These are phyloP conservation scores for Myotis daubentonii DNA, from an alignment of 2,797 vertebrate genomes.

Conservation along the genomic window DNA sequence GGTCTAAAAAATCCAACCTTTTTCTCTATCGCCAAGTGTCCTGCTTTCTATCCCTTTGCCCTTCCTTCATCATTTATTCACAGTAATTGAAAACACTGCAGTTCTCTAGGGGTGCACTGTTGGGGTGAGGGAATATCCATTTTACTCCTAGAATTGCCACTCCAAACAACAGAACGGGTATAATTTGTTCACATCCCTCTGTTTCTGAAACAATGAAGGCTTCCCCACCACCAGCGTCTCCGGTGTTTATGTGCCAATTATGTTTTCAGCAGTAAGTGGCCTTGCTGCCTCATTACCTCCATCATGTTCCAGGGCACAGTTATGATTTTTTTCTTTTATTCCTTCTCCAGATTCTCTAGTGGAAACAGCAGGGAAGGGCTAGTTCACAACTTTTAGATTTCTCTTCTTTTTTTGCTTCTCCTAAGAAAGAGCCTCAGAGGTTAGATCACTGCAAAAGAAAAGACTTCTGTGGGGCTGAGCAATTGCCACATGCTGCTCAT, in stretches of 20 bases:
- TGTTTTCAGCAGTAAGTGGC: constrained; percentile 60
- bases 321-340: constrained; percentile 63
- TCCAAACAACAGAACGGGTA: constrained; percentile 57
- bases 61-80: neutral
- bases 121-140: neutral
- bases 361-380: constrained; percentile 51
- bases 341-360: constrained; percentile 70
- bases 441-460: constrained; percentile 38
- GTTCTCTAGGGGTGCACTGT: neutral
- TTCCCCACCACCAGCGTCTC: constrained; percentile 48
- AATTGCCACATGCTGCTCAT: neutral
- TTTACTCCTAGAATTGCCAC: neutral
- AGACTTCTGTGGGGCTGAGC: constrained; percentile 30
- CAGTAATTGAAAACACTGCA: constrained; percentile 12
- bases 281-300: constrained; percentile 67
- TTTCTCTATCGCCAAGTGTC: neutral
- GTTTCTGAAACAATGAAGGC: constrained; percentile 75
- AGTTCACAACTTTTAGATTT: constrained; percentile 32
- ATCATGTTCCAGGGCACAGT: constrained; percentile 61
- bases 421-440: constrained; percentile 42
- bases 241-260: constrained; percentile 59
- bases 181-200: constrained; percentile 54
- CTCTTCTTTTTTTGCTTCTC: neutral
- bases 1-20: neutral
- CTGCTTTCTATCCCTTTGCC: neutral